Evolutionary conservation across 2,113 vertebrate genomes (phyloP), one percentile per base, ranked within the genome.

Genomic region (Dasyurus viverrinus): DNA sequence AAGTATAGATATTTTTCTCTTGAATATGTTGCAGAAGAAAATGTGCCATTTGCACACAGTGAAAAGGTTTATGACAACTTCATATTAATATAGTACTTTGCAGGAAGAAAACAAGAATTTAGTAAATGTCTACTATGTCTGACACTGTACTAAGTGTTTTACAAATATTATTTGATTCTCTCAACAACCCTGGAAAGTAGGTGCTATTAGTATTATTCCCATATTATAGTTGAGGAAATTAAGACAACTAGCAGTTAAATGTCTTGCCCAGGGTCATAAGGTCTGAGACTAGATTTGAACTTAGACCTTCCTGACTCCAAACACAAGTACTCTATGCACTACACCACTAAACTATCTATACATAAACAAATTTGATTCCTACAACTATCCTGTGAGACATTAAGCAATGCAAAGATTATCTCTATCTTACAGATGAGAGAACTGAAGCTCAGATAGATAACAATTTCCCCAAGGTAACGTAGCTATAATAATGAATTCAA

Each of bases 1-100:
- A 97, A 92, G 26, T 90, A 54, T 92, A 96, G 84, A 90, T 48
- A 68, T 92, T 90, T 90, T 76, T 84, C 68, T 84, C 16, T 42
- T 84, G 68, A 84, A 84, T 42, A n/a, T 84, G 68, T 23, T 84
- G 36, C 68, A 84, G 36, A 84, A 84, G 36, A n/a, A 84, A 84
- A 84, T 42, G 19, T 84, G n/a, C 68, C n/a, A 84, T 84, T 42
- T 84, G 7, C 19, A 84, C 68, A 76, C n/a, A 42, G n/a, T 84
- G n/a, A 42, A 42, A 84, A 84, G 68, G 68, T 42, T 84, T 42
- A 84, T 23, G 68, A 42, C 68, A 84, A 84, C 22, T 19, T 84
- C 16, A 42, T 7, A 23, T 84, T 42, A 36, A 68, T 16, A 36
- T 36, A 42, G 68, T 84, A 42, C n/a, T 42, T 42, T 84, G 42